Percentiles rank a stretch among this genome's conserved stretches.
phyloP scores from a whole-genome alignment of 2,888 invertebrate species.

The Clepsis dumicolana region DNA sequence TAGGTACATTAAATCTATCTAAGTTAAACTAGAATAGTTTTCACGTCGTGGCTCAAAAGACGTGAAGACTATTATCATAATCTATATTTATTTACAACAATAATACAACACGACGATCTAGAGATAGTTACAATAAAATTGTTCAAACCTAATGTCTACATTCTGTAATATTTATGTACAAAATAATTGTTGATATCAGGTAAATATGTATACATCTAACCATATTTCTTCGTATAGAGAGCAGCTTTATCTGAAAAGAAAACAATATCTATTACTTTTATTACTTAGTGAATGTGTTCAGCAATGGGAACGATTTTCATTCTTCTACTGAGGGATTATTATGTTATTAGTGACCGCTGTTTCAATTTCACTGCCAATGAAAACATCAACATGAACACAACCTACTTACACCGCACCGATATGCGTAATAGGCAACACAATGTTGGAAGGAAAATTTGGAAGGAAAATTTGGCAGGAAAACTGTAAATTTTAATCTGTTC shows the following conservation, averaged over 20 bases:
- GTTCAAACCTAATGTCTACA: neutral
- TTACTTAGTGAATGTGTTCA: neutral
- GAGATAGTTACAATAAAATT: neutral
- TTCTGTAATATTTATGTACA: neutral
- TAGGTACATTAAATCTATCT: conserved; percentile 31
- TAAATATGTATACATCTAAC: neutral
- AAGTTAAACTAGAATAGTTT: conserved; percentile 57
- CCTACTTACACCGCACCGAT: too few species aligned
- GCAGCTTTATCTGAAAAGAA: conserved; percentile 31
- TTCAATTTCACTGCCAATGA: too few species aligned
- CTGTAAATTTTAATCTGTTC: neutral
- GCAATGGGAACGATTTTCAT: neutral
- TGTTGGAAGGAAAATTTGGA: too few species aligned
- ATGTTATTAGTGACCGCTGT: too few species aligned
- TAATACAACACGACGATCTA: neutral
- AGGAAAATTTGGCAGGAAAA: neutral
- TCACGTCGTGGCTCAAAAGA: conserved; percentile 78
- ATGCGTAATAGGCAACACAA: too few species aligned
- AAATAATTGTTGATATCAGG: neutral
- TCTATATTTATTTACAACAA: conserved; percentile 15
- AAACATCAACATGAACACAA: too few species aligned
- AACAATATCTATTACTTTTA: neutral
- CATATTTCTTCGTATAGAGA: conserved; percentile 23
- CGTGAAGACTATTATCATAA: conserved; percentile 66
- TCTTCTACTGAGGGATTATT: neutral